Evolutionary conservation across 2,888 invertebrate genomes (phyloP), one percentile per base, ranked within the genome.

Genomic region (Halictus ligatus): DNA sequence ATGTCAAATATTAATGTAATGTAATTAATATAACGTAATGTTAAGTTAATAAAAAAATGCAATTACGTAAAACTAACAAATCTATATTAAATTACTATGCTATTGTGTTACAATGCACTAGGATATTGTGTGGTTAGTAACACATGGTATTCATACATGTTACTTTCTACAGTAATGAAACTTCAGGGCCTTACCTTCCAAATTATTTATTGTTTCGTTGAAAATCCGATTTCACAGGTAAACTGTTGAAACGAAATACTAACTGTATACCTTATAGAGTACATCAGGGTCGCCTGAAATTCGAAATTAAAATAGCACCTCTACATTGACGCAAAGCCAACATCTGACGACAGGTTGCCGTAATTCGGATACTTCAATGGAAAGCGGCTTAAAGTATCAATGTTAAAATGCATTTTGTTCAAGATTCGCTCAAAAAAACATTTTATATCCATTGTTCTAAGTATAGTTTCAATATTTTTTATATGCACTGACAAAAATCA

Each of bases 271-370:
- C 25, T 83, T 77, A 83, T 87, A 79, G 80, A 73, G 79, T 83
- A 81, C 86, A 89, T 87, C 83, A 90, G 88, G 85, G 75, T 86
- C 89, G 76, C 78, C 75, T 79, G 78, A 86, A 89, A 87, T 92
- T 90, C 89, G 75, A 86, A 92, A 89, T 91, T 77, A 92, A 92
- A 92, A 92, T 91, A 91, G 80, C 85, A 89, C 71, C 72, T 60
- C 79, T 85, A 80, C 85, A 89, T 87, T 86, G 88, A 90, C 78
- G 81, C 78, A 75, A 75, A 77, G 84, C 88, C 91, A 90, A 88
- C 87, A 88, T 89, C 85, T 86, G 89, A 72, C 84, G 86, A 87
- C 88, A 89, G 83, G 89, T 92, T 90, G 91, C 86, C 88, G 87
- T 80, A 74, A 81, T 40, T 76, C 69, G 13, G 64, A 79, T 60